phyloP scores from a whole-genome alignment of 2,113 vertebrate genomes.

The Cyprinodon brontotheroides region DNA sequence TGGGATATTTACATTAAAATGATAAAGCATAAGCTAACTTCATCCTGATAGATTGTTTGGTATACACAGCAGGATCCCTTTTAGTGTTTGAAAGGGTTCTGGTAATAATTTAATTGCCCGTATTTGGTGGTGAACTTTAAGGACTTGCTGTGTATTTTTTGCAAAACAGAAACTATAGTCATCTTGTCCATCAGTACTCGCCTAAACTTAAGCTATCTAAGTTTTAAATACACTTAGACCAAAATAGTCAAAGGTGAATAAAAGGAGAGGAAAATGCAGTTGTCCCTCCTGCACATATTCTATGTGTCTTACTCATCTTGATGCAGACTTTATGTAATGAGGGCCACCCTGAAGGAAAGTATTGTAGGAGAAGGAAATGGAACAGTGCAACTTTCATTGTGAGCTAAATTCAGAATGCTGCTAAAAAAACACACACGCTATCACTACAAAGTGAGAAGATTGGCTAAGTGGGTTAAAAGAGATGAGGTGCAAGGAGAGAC shows the following conservation, averaged over 20 bases:
- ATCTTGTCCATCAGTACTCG: not conserved
- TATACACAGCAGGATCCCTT: not conserved
- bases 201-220: not conserved
- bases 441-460: conserved; percentile 22
- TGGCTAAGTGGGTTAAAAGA: conserved; percentile 25
- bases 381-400: conserved; percentile 54
- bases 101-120: not conserved
- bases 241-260: not conserved
- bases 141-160: not conserved
- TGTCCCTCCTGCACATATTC: conserved; percentile 13
- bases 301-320: conserved; percentile 23
- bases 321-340: conserved; percentile 47
- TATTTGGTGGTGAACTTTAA: not conserved
- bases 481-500: not conserved
- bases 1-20: not conserved
- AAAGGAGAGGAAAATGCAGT: conserved; percentile 9
- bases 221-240: not conserved
- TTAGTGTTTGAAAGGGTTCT: not conserved
- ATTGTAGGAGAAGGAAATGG: conserved; percentile 52
- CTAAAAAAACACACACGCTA: conserved; percentile 31
- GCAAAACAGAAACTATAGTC: not conserved
- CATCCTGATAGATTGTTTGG: not conserved
- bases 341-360: conserved; percentile 39
- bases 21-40: not conserved
- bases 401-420: conserved; percentile 48